phyloP scores from a whole-genome alignment of 2,113 vertebrate species.

The Camelus dromedarius region DNA sequence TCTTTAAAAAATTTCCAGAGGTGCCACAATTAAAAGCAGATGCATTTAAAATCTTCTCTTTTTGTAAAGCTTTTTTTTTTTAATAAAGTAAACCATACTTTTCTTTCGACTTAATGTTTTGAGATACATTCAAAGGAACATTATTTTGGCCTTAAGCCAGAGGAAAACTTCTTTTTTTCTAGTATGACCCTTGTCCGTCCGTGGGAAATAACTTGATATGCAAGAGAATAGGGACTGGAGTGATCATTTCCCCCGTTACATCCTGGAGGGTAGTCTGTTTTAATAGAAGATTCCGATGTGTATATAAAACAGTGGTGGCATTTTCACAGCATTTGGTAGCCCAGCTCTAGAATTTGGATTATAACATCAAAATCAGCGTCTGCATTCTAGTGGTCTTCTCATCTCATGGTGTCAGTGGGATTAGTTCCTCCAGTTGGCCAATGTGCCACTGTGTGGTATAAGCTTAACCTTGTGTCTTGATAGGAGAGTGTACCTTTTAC shows the following conservation, averaged over 20 bases:
- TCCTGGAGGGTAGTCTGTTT: not conserved
- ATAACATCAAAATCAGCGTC: not conserved
- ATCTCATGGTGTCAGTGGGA: not conserved
- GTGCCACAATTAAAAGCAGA: conserved; percentile 6
- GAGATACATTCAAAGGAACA: not conserved
- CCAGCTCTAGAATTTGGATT: not conserved
- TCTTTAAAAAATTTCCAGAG: conserved; percentile 19
- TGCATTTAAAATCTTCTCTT: conserved; percentile 29
- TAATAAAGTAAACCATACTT: not conserved
- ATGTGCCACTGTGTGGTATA: not conserved
- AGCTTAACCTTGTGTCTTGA: not conserved
- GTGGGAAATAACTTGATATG: not conserved
- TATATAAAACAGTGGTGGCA: not conserved
- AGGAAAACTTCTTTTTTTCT: conserved; percentile 3
- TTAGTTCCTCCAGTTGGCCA: not conserved
- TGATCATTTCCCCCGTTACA: not conserved
- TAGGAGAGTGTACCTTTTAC: not conserved
- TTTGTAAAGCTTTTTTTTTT: not conserved
- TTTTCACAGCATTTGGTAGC: not conserved
- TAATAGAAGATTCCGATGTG: not conserved
- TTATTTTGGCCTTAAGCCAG: not conserved
- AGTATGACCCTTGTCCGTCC: not conserved
- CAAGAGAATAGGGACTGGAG: not conserved
- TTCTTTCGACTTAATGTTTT: conserved; percentile 36
- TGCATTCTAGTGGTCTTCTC: not conserved